Conservation (phyloP, 2,113 vertebrate genomes). For the Clarias batrachus region DNA sequence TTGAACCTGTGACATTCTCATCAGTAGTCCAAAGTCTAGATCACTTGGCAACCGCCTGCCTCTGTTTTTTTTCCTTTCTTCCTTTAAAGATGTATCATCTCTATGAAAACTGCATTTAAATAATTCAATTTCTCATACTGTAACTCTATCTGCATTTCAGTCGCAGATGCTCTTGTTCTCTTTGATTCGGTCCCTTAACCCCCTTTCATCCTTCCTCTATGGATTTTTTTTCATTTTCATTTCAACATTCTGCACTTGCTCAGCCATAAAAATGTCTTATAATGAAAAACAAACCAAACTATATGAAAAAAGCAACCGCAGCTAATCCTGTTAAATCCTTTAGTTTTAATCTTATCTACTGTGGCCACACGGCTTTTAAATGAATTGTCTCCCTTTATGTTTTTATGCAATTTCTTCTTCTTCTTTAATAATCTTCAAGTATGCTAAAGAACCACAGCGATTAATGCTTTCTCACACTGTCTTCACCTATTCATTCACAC, state of each 20-base stretch:
- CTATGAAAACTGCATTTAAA: neutral
- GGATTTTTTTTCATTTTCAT: conserved; percentile 9
- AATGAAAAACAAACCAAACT: conserved; percentile 35
- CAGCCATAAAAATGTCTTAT: conserved; percentile 23
- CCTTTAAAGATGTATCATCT: neutral
- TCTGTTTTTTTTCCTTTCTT: neutral
- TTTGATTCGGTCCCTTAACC: neutral
- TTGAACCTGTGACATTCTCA: too few species aligned
- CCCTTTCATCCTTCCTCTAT: conserved; percentile 4
- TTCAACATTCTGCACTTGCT: conserved; percentile 39
- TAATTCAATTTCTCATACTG: neutral
- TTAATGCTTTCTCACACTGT: neutral
- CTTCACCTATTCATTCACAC: neutral
- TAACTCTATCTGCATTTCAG: neutral
- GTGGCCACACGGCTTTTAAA: neutral
- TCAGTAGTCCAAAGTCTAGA: too few species aligned
- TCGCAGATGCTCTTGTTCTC: neutral
- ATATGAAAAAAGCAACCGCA: neutral
- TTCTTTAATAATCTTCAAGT: neutral
- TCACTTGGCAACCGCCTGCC: too few species aligned
- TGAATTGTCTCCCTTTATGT: neutral
- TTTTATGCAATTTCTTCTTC: neutral
- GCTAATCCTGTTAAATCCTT: neutral
- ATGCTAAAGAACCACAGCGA: neutral
- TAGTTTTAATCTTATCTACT: neutral